Evolutionary conservation across 23 tunicate species (phyloP).

Genomic region (Diplosoma virens): DNA sequence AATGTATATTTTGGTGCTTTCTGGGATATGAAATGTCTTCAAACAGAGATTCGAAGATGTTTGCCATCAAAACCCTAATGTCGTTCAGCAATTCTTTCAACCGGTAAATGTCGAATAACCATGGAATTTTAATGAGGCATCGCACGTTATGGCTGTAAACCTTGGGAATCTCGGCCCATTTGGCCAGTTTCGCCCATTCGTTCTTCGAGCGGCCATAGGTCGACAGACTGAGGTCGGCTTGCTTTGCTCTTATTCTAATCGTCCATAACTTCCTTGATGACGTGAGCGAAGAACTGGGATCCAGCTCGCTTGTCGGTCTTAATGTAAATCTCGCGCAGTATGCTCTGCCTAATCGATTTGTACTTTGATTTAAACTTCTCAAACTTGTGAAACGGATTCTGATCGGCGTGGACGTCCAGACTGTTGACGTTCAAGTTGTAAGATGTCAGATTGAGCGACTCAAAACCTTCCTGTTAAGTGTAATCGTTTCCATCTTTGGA

Average conservation of each 20-base stretch:
- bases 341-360: conserved; percentile 54
- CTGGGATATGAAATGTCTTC: conserved; percentile 75
- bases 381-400: conserved; percentile 31
- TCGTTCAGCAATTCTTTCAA: conserved; percentile 37
- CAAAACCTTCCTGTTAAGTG: too few species aligned
- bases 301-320: conserved; percentile 35
- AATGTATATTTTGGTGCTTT: conserved; percentile 70
- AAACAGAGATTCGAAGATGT: conserved; percentile 78
- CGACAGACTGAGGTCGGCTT: conserved; percentile 41
- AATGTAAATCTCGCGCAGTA: conserved; percentile 50
- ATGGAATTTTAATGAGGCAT: conserved; percentile 56
- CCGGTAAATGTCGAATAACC: conserved; percentile 60
- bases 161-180: conserved; percentile 35
- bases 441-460: too few species aligned
- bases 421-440: too few species aligned
- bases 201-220: conserved; percentile 31
- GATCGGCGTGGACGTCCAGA: too few species aligned
- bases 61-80: conserved; percentile 60
- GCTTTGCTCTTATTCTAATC: conserved; percentile 35
- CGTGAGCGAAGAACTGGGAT: conserved; percentile 43
- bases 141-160: conserved; percentile 46
- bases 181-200: conserved; percentile 44
- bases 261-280: conserved; percentile 39
- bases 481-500: too few species aligned
- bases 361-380: conserved; percentile 57